Base-by-base conservation (phyloP, 2,797 vertebrate species). In the Gambusia yucatana region DNA sequence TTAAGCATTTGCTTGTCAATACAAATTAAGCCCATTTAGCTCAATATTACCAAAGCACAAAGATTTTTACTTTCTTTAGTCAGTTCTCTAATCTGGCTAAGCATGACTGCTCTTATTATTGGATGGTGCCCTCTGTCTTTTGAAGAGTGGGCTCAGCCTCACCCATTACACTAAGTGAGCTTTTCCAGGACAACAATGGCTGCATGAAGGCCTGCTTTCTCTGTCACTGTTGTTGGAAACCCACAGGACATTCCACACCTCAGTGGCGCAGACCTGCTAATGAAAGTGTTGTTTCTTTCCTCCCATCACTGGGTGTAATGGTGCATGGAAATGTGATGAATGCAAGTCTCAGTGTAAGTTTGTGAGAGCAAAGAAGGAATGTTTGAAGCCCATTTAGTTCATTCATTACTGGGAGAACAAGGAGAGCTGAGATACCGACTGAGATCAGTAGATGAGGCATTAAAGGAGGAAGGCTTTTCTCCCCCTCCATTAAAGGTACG, bases 201-300 rank as follows among this genome's bases (percentile, higher is more conserved):
- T 0, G 84, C 41, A 89, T 93, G 91, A 91, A 93, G 92, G 87
- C 88, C 39, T 63, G 85, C 86, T 88, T 92, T 92, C 88, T 92
- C 82, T 90, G 88, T 91, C 89, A 55, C 87, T 75, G 91, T 91
- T 92, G 91, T 87, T 88, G 87, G 88, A 89, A 91, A 88, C 87
- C 90, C 84, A 83, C 75, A 72, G 93, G 92, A 94, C 94, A 94
- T 94, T 95, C 92, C 93, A 86, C 91, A 93, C 91, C 91, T 93
- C 92, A 90, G 85, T 85, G 90, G 89, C 89, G 87, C 88, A 73
- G 89, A 87, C 85, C 89, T 79, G 90, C 91, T 93, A 93, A 94
- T 94, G 90, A 95, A 94, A 94, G 91, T 94, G 89, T 90, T 94
- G 93, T 94, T 94, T 92, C 92, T 92, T 93, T 89, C 89, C 91